A percentile compares a stretch with the other conserved stretches of the same genome.
Conservation (phyloP, 2,888 invertebrate genomes). For the Drosophila paramelanica region DNA sequence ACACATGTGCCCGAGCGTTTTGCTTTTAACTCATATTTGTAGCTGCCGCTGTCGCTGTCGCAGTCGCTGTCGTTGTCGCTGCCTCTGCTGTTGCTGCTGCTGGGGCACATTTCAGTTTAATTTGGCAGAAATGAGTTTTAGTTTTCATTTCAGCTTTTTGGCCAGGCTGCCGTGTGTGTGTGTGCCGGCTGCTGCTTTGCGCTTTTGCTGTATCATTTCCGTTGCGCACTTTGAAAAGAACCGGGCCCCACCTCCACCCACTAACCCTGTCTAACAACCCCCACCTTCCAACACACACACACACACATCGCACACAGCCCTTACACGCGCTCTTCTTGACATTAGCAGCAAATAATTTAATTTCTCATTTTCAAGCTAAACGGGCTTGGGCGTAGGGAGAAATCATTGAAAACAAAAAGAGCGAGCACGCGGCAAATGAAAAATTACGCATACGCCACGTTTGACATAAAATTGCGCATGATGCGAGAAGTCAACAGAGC, state of each 20-base stretch:
- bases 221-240: slow-evolving; percentile 39
- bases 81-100: slow-evolving; percentile 21
- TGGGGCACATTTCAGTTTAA: slow-evolving; percentile 76
- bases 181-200: slow-evolving; percentile 26
- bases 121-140: slow-evolving; percentile 82
- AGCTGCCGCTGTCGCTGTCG: not conserved
- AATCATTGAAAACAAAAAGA: slow-evolving; percentile 40
- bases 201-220: slow-evolving; percentile 76
- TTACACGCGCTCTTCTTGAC: slow-evolving; percentile 40
- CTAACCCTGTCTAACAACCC: too few relatives aligned
- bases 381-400: slow-evolving; percentile 23
- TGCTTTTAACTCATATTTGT: slow-evolving; percentile 55
- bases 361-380: slow-evolving; percentile 68
- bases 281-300: not conserved
- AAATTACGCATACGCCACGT: slow-evolving; percentile 78
- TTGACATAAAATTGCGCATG: slow-evolving; percentile 68
- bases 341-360: slow-evolving; percentile 80
- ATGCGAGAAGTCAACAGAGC: slow-evolving; percentile 50
- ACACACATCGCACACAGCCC: slow-evolving; percentile 7
- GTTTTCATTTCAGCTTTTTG: slow-evolving; percentile 71
- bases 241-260: not conserved
- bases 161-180: slow-evolving; percentile 17
- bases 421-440: slow-evolving; percentile 33
- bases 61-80: too few relatives aligned
- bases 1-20: slow-evolving; percentile 34